phyloP scores from a whole-genome alignment of 2,888 invertebrate genomes.

The Automeris io region DNA sequence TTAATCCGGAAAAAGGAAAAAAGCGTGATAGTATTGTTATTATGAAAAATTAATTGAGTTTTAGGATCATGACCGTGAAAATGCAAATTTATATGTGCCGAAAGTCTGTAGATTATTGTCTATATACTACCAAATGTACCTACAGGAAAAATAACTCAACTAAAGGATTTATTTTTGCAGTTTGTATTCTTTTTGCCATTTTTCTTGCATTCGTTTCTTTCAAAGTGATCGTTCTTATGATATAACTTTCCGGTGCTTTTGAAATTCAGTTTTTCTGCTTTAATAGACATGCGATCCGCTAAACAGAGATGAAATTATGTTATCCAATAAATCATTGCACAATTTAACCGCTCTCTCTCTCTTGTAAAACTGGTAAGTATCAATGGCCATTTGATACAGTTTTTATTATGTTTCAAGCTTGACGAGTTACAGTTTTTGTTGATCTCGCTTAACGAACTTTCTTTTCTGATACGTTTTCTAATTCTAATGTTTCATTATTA shows the following conservation, averaged over 20 bases:
- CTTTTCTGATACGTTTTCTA: constrained; percentile 6
- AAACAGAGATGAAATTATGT: constrained; percentile 3
- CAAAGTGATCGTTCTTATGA: neutral
- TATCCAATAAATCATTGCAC: constrained; percentile 26
- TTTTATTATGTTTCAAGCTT: constrained; percentile 12
- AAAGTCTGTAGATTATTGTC: too few species aligned
- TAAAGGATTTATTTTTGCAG: neutral
- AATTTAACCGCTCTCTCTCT: constrained; percentile 31
- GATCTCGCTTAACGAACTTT: constrained; percentile 4
- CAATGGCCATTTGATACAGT: constrained; percentile 23
- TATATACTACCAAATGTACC: too few species aligned
- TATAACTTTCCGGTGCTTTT: constrained; percentile 15
- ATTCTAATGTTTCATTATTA: neutral
- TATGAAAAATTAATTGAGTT: too few species aligned
- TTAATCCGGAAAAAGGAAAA: too few species aligned
- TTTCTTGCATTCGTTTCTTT: neutral
- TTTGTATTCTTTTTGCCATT: neutral
- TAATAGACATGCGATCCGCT: constrained; percentile 19
- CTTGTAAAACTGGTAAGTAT: constrained; percentile 25
- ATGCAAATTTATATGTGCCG: too few species aligned
- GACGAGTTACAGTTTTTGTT: constrained; percentile 5
- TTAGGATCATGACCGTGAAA: too few species aligned
- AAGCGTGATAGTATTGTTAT: too few species aligned
- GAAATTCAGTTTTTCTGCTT: constrained; percentile 20
- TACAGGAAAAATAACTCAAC: neutral